Evolutionary conservation across 1,140 invertebrate species (phyloP), one percentile per base, ranked within the genome.

Genomic region (Neodiprion pinetum): DNA sequence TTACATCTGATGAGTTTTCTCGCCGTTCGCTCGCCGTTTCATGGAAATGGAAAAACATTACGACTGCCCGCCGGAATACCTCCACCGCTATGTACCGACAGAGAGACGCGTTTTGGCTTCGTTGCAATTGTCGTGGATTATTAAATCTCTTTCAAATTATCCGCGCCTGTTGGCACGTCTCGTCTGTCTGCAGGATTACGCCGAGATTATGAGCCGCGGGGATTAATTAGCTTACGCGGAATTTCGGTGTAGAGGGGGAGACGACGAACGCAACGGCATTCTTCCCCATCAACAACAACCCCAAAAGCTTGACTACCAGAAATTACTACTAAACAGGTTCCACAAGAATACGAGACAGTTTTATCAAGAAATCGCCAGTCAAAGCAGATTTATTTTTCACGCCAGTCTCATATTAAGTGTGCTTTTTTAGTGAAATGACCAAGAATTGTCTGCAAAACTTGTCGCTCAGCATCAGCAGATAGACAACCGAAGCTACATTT

Each of bases 81-180:
- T 49, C 28, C 12, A 2, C 10, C 49, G 21, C 66, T 49, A 17
- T 14, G 9, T 40, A 65, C 61, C 21, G 17, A 12, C 80, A 78
- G 76, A 78, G 76, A 74, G 73, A 67, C 75, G 76, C 80, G 80
- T 82, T 80, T 83, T 82, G 81, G 82, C 81, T 82, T 83, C 80
- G 81, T 76, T 80, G 48, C 48, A 47, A 68, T 73, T 72, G 76
- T 81, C 78, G 78, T 78, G 72, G 73, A 80, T 84, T 83, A 84
- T 85, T 85, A 84, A 79, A 84, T 84, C 84, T 84, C 81, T 84
- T 83, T 79, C 83, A 84, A 84, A 84, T 84, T 84, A 82, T 79
- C 78, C 82, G 79, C 80, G 75, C 81, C 81, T 81, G 84, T 85
- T 85, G 84, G 83, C 82, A 80, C 82, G 79, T 84, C 81, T 81